These are phyloP conservation scores for Tillus elongatus DNA, from an alignment of 2,888 invertebrate genomes.

Conservation along the genomic window DNA sequence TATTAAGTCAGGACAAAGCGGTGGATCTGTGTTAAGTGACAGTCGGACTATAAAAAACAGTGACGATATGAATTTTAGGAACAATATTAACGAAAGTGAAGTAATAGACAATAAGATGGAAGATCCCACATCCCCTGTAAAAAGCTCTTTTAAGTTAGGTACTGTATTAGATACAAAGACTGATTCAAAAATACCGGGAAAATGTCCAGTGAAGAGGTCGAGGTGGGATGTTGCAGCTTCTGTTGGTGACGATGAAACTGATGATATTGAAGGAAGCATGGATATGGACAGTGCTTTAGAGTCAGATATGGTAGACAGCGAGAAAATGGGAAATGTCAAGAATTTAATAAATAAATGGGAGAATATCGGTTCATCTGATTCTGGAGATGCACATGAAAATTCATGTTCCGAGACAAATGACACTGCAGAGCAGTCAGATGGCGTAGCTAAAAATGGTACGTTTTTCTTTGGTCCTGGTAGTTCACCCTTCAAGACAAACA, in stretches of 20 bases:
- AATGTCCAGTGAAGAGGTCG: constrained; percentile 34
- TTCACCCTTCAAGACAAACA: constrained; percentile 37
- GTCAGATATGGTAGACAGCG: too few species aligned
- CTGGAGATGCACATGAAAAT: too few species aligned
- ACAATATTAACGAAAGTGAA: constrained; percentile 10
- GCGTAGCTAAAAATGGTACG: too few species aligned
- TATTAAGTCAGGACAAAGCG: too few species aligned
- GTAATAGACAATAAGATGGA: constrained; percentile 22
- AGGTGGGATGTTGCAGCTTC: constrained; percentile 44
- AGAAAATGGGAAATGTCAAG: constrained; percentile 18
- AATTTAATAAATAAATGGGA: constrained; percentile 14
- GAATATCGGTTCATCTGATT: too few species aligned
- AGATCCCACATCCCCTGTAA: constrained; percentile 23
- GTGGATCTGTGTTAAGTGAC: not conserved
- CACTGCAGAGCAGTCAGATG: too few species aligned
- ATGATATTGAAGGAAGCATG: too few species aligned
- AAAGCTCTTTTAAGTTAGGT: constrained; percentile 28
- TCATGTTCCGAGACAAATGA: too few species aligned
- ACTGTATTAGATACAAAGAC: constrained; percentile 31
- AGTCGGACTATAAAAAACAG: not conserved
- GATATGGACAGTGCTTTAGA: too few species aligned
- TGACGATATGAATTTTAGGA: constrained; percentile 8
- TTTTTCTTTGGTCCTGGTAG: constrained; percentile 46
- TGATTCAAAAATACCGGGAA: constrained; percentile 25
- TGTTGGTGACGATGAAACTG: constrained; percentile 29